A percentile compares a stretch with the other conserved stretches of the same genome.
phyloP scores from a whole-genome alignment of 2,888 invertebrate species.

The Platerodrilus igneus region DNA sequence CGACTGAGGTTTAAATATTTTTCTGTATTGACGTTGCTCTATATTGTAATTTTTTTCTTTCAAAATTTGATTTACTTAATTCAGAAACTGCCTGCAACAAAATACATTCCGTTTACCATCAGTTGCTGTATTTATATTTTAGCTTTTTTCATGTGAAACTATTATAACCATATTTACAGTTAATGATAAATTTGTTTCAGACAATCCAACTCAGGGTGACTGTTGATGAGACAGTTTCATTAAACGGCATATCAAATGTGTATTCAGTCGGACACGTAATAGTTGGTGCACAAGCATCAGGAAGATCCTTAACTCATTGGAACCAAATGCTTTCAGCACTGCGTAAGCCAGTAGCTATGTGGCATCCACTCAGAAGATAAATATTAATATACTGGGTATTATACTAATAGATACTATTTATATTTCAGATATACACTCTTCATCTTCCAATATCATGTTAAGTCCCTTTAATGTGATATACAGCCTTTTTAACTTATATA shows the following conservation, averaged over 20 bases:
- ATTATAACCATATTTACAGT: slow-evolving; percentile 5
- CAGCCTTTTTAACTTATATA: too few relatives aligned
- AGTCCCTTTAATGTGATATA: slow-evolving; percentile 45
- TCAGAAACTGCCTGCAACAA: too few relatives aligned
- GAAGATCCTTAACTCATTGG: slow-evolving; percentile 73
- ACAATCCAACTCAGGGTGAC: slow-evolving; percentile 71
- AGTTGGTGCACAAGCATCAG: slow-evolving; percentile 67
- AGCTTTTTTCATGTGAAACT: not conserved
- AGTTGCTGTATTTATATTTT: too few relatives aligned
- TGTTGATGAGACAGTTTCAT: slow-evolving; percentile 50
- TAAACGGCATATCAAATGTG: slow-evolving; percentile 52
- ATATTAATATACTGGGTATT: too few relatives aligned
- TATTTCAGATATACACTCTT: too few relatives aligned
- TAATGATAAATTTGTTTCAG: too few relatives aligned
- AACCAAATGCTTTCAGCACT: slow-evolving; percentile 77
- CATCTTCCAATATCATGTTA: slow-evolving; percentile 33
- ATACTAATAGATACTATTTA: too few relatives aligned
- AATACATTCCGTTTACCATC: too few relatives aligned
- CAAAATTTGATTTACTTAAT: too few relatives aligned
- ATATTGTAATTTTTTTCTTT: too few relatives aligned
- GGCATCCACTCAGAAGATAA: slow-evolving; percentile 66
- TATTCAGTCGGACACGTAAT: slow-evolving; percentile 75
- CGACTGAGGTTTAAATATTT: too few relatives aligned
- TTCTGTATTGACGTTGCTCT: too few relatives aligned
- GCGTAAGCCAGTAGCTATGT: slow-evolving; percentile 78